Base-by-base conservation (phyloP, 2,888 invertebrate genomes). In the Geophilus truncorum region DNA sequence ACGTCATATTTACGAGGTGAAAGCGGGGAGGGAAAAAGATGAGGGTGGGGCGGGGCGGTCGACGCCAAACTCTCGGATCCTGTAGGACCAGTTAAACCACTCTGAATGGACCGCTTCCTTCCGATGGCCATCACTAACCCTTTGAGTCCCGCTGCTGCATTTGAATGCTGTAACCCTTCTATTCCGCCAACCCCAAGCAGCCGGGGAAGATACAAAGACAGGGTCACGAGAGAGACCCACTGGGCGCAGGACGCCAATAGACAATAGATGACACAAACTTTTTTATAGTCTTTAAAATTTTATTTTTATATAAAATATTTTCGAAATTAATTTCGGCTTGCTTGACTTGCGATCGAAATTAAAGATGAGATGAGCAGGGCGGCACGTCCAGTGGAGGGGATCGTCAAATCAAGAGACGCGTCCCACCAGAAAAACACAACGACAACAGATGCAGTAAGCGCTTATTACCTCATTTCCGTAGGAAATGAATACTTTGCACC, bases 61-160 rank as follows among this genome's bases (percentile, higher is more conserved):
- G 45, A 51, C 21, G 18, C 18, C 51, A 77, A 36, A 77, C 77
- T 21, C 28, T 70, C 70, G 70, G 70, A 70, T 70, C 70, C 70
- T 32, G 77, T 32, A 77, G 77, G 77, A 77, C 77, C 36, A 77
- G 77, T 77, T 77, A 36, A 23, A 77, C 77, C 77, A 32, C 36
- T 36, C 34, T 77, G 77, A 77, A 77, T 77, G 36, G 36, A 77
- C 34, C 34, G 77, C 77, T 77, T 77, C 77, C 77, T 77, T 77
- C 77, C 36, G 77, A 77, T 77, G 36, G 77, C 77, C 77, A 77
- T 77, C 77, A 77, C 77, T 77, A 77, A 77, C 77, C 77, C 77
- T 77, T 77, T 77, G 34, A 77, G 77, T 36, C 77, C 77, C 21
- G 77, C 32, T 34, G 36, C 77, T 77, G 77, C 34, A 77, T 77